These are phyloP conservation scores for Hiodon alosoides DNA, from an alignment of 2,113 vertebrate species.

Conservation along the genomic window DNA sequence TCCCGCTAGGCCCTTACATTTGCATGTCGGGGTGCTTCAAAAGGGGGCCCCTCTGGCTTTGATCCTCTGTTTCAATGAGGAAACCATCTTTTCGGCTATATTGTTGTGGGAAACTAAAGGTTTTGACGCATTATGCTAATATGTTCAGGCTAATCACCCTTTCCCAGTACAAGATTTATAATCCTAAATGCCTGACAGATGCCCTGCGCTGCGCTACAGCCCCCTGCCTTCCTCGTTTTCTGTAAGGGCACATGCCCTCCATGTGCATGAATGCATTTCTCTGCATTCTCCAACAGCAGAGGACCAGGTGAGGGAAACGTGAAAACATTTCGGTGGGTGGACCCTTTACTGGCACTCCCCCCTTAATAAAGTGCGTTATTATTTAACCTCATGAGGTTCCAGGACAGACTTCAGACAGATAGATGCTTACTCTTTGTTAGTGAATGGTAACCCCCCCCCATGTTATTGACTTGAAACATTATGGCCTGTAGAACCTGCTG, in stretches of 20 bases:
- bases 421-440: slow-evolving; percentile 49
- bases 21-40: slow-evolving; percentile 86
- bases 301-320: slow-evolving; percentile 37
- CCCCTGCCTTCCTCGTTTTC: slow-evolving; percentile 25
- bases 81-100: slow-evolving; percentile 66
- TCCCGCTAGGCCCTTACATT: slow-evolving; percentile 67
- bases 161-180: slow-evolving; percentile 58
- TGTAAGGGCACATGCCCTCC: slow-evolving; percentile 45
- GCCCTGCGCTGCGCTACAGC: slow-evolving; percentile 1
- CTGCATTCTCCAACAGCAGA: slow-evolving; percentile 62
- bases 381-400: slow-evolving; percentile 44
- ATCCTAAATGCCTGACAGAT: slow-evolving; percentile 39
- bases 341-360: slow-evolving; percentile 41
- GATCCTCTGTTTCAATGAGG: slow-evolving; percentile 79
- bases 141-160: slow-evolving; percentile 53
- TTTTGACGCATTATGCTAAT: slow-evolving; percentile 60
- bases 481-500: slow-evolving; percentile 35
- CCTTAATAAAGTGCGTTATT: slow-evolving; percentile 51
- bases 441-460: slow-evolving; percentile 20
- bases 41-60: slow-evolving; percentile 91
- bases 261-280: slow-evolving; percentile 12
- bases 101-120: slow-evolving; percentile 59
- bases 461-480: slow-evolving; percentile 14
- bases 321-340: slow-evolving; percentile 52
- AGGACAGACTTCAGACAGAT: slow-evolving; percentile 57